Evolutionary conservation across 2,888 invertebrate genomes (phyloP), one percentile per base, ranked within the genome.

Genomic region (Drosophila setosimentum): DNA sequence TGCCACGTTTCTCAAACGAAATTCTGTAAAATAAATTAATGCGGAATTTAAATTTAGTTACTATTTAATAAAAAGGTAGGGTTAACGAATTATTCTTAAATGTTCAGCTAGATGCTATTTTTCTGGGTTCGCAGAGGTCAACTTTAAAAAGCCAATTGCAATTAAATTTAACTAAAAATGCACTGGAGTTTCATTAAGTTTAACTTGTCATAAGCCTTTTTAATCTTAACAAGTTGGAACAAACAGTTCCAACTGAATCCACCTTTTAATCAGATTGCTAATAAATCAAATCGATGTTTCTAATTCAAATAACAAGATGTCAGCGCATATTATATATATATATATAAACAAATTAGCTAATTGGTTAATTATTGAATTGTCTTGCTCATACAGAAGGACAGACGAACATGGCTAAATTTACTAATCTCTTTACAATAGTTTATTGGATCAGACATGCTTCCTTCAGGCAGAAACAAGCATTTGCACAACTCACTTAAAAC

Each of bases 21-120:
- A 42, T 35, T 29, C 69, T 60, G 55, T 16, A 37, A 53, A 50
- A 54, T 10, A 55, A 48, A 37, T 4, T 1, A 18, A 57, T 2
- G 10, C 6, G 13, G 30, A 5, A 13, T 27, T 29, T 49, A 5
- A 29, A 16, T 11, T 48, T 16, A 13, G 21, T 45, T 8, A 45
- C 21, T 16, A 7, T 45, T 45, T 24, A 7, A 24, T 7, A 10
- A 49, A 27, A 27, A 5, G 2, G 10, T 27, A 6, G 5, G 10
- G 10, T 21, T 13, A 49, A 18, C 27, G 24, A 16, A 16, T 7
- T 11, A 13, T n/a, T 13, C 4, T 1, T 11, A 21, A 42, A 21
- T 5, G 1, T 21, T 1, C 32, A 40, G n/a, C n/a, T 40, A 13
- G 21, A 45, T 16, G 16, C 0, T 13, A 13, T 21, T 21, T 13